phyloP scores from a whole-genome alignment of 2,113 vertebrate genomes.

The Muscicapa adusta region DNA sequence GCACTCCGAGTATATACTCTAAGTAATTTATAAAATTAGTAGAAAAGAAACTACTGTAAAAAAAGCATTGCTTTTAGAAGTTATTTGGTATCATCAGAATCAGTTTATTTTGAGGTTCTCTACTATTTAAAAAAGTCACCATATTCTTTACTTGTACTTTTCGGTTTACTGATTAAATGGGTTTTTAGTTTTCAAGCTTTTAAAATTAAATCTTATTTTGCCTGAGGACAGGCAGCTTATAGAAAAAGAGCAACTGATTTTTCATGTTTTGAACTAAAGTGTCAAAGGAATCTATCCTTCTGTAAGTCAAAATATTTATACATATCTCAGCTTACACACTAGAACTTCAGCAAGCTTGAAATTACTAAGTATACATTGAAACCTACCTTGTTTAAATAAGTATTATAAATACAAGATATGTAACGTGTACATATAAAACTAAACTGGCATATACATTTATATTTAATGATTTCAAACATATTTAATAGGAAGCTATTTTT shows the following conservation, averaged over 20 bases:
- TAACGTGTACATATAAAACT: neutral
- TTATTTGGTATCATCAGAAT: neutral
- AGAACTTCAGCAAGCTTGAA: neutral
- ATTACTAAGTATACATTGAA: neutral
- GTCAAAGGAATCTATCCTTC: neutral
- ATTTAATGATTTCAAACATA: neutral
- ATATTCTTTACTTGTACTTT: neutral
- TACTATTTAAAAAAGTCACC: neutral
- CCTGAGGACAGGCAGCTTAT: neutral
- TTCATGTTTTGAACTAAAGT: neutral
- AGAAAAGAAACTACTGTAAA: neutral
- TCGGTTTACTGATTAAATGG: neutral
- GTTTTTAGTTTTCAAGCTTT: neutral
- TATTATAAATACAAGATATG: neutral
- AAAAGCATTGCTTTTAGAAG: neutral
- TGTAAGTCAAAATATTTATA: neutral
- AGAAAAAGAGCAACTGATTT: neutral
- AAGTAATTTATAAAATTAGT: neutral
- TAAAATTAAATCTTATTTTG: neutral
- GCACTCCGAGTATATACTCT: neutral
- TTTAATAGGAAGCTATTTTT: neutral
- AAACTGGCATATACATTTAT: neutral
- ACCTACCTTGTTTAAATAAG: neutral
- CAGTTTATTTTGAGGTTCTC: neutral
- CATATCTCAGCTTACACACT: neutral